Evolutionary conservation across 2,797 vertebrate species (phyloP), one percentile per base, ranked within the genome.

Genomic region (Gambusia yucatana): DNA sequence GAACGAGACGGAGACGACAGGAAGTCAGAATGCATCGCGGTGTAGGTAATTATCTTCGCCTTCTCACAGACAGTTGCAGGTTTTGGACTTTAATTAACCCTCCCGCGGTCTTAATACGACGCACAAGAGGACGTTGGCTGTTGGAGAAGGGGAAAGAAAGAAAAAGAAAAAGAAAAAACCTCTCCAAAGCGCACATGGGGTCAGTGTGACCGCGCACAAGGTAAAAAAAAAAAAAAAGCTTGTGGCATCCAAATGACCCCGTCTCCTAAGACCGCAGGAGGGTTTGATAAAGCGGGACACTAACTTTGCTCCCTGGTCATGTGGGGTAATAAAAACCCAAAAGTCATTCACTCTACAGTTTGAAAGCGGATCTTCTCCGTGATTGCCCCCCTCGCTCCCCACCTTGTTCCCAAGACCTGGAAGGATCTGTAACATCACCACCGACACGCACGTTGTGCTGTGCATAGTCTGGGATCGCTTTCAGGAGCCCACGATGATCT

Each of bases 401-500:
- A 92, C 82, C 76, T 89, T 84, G 89, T 83, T 78, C 84, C 85
- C 76, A 82, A 89, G 92, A 88, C 82, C 84, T 78, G 77, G 80
- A 80, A 89, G 91, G 79, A 82, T 89, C 83, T 48, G 43, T 91
- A 89, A 93, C 87, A 88, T 91, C 57, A 91, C 90, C 86, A 92
- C 90, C 87, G 80, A 90, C 86, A 89, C 82, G 91, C 91, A 91
- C 88, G 33, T 25, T 72, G 78, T 73, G 78, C 87, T 89, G 92
- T 93, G 93, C 91, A 94, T 88, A 90, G 89, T 91, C 91, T 89
- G 91, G 30, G 67, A 72, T 52, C 22, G 50, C 22, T 88, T 90
- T 97, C 96, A 98, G 83, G 97, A 98, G 81, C 97, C 98, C 88
- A 99, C 97, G 79, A 99, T 96, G 90, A 99, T 98, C 95, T 98